phyloP scores from a whole-genome alignment of 1,140 invertebrate species.

The Drosophila nasuta region DNA sequence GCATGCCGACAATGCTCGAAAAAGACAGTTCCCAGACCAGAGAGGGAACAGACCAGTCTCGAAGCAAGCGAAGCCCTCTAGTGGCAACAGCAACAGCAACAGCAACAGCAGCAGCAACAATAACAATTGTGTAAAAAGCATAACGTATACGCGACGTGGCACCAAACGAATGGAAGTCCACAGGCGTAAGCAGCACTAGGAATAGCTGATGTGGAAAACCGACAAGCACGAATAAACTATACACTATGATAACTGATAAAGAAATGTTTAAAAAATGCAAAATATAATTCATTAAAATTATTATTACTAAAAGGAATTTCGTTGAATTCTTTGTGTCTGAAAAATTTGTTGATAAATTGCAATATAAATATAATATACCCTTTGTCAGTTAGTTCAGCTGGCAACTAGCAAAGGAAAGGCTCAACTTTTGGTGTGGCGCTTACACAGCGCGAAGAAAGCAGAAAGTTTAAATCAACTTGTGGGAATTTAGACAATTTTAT shows the following conservation, averaged over 20 bases:
- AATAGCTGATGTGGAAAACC: constrained; percentile 21
- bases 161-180: constrained; percentile 34
- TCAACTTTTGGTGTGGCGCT: constrained; percentile 43
- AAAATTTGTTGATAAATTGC: not conserved
- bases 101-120: constrained; percentile 54
- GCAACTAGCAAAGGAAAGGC: constrained; percentile 59
- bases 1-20: constrained; percentile 29
- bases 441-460: constrained; percentile 59
- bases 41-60: not conserved
- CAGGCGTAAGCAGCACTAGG: constrained; percentile 13
- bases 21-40: constrained; percentile 3
- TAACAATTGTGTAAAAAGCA: constrained; percentile 67
- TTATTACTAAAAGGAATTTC: not conserved
- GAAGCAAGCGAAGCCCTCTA: constrained; percentile 1
- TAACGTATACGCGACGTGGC: constrained; percentile 77
- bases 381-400: not conserved
- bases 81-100: constrained; percentile 23
- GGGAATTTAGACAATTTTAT: constrained; percentile 83
- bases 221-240: constrained; percentile 10
- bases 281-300: not conserved
- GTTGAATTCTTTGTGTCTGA: not conserved
- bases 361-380: not conserved
- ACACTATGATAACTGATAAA: constrained; percentile 12
- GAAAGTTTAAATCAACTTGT: constrained; percentile 82
- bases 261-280: constrained; percentile 21